phyloP scores from a whole-genome alignment of 2,888 invertebrate genomes.

The Drosophila rellima region DNA sequence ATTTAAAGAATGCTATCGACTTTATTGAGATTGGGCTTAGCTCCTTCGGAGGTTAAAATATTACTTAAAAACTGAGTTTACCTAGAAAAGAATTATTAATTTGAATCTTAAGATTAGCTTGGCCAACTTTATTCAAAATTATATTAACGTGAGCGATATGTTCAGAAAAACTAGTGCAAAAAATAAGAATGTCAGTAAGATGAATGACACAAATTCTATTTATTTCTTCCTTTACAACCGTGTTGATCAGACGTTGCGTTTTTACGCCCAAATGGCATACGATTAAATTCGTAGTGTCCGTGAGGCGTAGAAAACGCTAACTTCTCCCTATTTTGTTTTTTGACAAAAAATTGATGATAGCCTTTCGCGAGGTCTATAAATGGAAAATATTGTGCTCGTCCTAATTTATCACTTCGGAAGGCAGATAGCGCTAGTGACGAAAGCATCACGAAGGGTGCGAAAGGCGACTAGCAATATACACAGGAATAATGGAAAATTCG shows the following conservation, averaged over 20 bases:
- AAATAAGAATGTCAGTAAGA: slow-evolving; percentile 13
- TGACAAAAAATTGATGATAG: too few species aligned
- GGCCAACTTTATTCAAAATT: too few species aligned
- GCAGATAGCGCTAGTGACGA: too few species aligned
- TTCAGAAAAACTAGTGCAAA: background rate
- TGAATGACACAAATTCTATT: slow-evolving; percentile 11
- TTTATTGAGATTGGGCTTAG: too few species aligned
- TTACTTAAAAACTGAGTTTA: too few species aligned
- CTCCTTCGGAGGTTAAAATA: too few species aligned
- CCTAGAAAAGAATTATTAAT: too few species aligned
- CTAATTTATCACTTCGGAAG: slow-evolving; percentile 66
- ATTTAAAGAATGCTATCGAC: slow-evolving; percentile 8
- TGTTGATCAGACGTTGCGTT: slow-evolving; percentile 25
- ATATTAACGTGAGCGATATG: too few species aligned
- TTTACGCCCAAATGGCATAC: background rate
- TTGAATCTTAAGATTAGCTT: too few species aligned
- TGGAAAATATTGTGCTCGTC: slow-evolving; percentile 55
- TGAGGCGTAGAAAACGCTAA: slow-evolving; percentile 50
- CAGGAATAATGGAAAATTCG: too few species aligned
- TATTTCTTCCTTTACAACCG: slow-evolving; percentile 5
- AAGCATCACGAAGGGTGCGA: too few species aligned
- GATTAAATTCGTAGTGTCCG: slow-evolving; percentile 24
- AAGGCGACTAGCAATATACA: too few species aligned
- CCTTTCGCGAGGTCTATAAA: slow-evolving; percentile 56
- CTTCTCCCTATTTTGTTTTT: slow-evolving; percentile 49